Evolutionary conservation across 2,888 invertebrate genomes (phyloP).

Genomic region (Mycalesis mineus): DNA sequence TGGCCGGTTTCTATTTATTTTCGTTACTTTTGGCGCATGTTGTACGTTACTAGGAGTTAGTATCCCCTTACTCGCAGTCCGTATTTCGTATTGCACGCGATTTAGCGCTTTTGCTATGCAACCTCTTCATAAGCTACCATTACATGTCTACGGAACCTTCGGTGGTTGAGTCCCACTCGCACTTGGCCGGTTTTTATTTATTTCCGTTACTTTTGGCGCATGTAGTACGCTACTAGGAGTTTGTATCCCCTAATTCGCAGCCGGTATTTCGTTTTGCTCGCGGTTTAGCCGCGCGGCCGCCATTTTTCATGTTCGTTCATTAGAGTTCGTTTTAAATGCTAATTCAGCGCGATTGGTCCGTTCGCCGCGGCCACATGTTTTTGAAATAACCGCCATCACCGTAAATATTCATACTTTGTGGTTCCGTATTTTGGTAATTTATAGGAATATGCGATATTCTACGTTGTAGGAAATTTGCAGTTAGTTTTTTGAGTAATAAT

Average conservation of each 20-base stretch:
- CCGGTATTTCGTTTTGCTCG: constrained; percentile 2
- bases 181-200: no score
- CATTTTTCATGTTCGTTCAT: constrained; percentile 35
- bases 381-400: constrained; percentile 22
- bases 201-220: no score
- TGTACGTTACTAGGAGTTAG: no score
- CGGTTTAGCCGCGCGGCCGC: constrained; percentile 6
- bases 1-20: no score
- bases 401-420: constrained; percentile 14
- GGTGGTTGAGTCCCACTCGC: no score
- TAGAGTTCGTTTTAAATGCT: constrained; percentile 39
- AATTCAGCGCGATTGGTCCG: constrained; percentile 34
- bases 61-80: background rate
- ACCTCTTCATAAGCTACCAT: no score
- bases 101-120: no score
- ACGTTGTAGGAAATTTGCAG: no score
- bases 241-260: background rate
- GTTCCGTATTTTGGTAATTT: constrained; percentile 15
- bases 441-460: background rate
- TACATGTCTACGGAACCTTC: no score
- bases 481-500: no score
- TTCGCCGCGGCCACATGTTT: constrained; percentile 28
- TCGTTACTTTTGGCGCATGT: no score
- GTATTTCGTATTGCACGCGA: constrained; percentile 1
- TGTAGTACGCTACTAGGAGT: no score